Evolutionary conservation across 2,888 invertebrate species (phyloP), one percentile per base, ranked within the genome.

Genomic region (Sphaerophoria taeniata): DNA sequence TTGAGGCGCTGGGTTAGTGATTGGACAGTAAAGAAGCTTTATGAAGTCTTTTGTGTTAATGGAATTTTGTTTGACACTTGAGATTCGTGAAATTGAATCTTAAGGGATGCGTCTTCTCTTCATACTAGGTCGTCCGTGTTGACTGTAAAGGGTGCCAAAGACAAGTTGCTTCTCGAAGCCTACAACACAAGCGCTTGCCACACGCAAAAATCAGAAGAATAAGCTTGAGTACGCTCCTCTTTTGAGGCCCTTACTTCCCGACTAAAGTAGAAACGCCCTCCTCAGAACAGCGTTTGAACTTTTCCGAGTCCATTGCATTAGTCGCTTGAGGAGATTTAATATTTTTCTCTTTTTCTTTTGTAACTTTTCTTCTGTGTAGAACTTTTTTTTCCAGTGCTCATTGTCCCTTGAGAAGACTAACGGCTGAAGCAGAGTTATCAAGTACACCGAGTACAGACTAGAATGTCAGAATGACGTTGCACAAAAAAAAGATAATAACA

Each of bases 401-500:
- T 53, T 63, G 49, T 56, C 56, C 71, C 80, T 72, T 14, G 67
- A 72, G 82, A 58, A 34, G 16, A 14, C n/a, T 14, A 51, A 7
- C 6, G 43, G 12, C 43, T 43, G 3, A 3, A 9, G 3, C 1
- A 12, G 7, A 82, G 56, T 58, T 55, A 55, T 33, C 7, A 58
- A 24, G 16, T 43, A 12, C 11, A 24, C 24, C 24, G 7, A 43
- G 51, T 34, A 45, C 45, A 70, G 34, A 24, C 24, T 24, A 9
- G 12, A 69, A 75, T 34, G 60, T 67, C 34, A 60, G 60, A 67
- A 75, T 75, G 43, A 53, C 71, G 84, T 75, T 75, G 60, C 49
- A 75, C 69, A 84, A 55, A 75, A 79, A 84, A 71, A 65, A 51
- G 74, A 75, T 72, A 63, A 75, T 67, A 67, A 74, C 70, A 73